Evolutionary conservation across 1,140 invertebrate genomes (phyloP).

Genomic region (Bactericera cockerelli): DNA sequence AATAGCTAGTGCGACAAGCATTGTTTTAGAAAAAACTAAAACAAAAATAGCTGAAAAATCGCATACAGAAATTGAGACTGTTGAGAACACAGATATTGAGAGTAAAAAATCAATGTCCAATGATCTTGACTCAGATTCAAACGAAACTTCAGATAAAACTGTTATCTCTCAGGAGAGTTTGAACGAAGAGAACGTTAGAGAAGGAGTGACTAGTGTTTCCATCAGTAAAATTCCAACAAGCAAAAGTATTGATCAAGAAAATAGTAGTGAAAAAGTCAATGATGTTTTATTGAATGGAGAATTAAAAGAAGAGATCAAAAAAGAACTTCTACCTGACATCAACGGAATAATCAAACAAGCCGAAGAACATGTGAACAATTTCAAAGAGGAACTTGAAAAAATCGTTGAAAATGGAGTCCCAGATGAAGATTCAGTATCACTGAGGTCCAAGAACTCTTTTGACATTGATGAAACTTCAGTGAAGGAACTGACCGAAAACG

Average conservation of each 20-base stretch:
- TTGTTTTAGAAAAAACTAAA: no score
- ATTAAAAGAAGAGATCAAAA: background rate
- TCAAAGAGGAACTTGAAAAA: background rate
- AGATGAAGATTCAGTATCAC: background rate
- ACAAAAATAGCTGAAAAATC: no score
- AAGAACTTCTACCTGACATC: background rate
- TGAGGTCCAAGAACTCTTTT: background rate
- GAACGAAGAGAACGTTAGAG: background rate
- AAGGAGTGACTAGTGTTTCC: background rate
- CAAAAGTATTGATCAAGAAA: background rate
- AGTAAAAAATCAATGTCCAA: slow-evolving; percentile 5
- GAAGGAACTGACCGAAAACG: background rate
- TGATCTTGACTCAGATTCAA: background rate
- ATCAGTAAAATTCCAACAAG: background rate
- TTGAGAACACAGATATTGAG: background rate
- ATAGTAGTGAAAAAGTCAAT: background rate
- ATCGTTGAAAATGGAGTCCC: slow-evolving; percentile 1
- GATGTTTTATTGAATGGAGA: background rate
- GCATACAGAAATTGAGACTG: background rate
- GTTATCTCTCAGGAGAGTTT: background rate
- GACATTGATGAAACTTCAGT: background rate
- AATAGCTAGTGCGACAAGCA: background rate
- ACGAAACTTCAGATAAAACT: background rate
- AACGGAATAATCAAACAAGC: background rate
- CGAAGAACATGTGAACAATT: background rate